Base-by-base conservation (phyloP, 2,113 vertebrate species). In the Gallinago jamesoni region DNA sequence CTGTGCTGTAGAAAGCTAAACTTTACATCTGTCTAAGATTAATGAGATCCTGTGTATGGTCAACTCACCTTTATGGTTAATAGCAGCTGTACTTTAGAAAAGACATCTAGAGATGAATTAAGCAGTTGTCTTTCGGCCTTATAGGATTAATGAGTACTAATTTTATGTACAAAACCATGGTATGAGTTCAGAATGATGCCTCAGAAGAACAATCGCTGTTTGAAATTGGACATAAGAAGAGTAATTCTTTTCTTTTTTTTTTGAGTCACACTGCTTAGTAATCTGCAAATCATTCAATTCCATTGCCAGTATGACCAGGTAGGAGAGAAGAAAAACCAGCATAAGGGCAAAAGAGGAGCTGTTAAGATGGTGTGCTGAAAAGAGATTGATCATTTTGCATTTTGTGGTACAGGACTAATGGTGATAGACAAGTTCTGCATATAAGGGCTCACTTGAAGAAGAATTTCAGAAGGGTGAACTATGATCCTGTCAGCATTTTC, bases 361-460 rank as follows among this genome's bases (percentile, higher is more conserved):
- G 9, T 25, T 41, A n/a, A 0, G 0, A 10, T 67, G 73, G 47
- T 25, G 20, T 12, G 8, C 4, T 10, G 27, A 15, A 53, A 20
- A 7, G 4, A 47, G 52, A 25, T 11, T 1, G 60, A 63, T 20
- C 31, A 7, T 35, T 75, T 16, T 2, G 7, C 23, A 20, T 59
- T 9, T 12, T 5, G 48, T 17, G 57, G 8, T 9, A 7, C 5
- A 3, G 35, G 41, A 23, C 11, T 3, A 55, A 84, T 3, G 9
- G 47, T 5, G 9, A 30, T 2, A 39, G 21, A 7, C 28, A 47
- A 2, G 10, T 37, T 27, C 56, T 63, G 41, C 66, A 2, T 12
- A 6, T 15, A 7, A 62, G 15, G 9, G 7, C n/a, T 14, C 55
- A 27, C 52, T 31, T 60, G 33, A 48, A 52, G 41, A 56, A 25